phyloP scores from a whole-genome alignment of 2,888 invertebrate species.

The Toxonevra muliebris region DNA sequence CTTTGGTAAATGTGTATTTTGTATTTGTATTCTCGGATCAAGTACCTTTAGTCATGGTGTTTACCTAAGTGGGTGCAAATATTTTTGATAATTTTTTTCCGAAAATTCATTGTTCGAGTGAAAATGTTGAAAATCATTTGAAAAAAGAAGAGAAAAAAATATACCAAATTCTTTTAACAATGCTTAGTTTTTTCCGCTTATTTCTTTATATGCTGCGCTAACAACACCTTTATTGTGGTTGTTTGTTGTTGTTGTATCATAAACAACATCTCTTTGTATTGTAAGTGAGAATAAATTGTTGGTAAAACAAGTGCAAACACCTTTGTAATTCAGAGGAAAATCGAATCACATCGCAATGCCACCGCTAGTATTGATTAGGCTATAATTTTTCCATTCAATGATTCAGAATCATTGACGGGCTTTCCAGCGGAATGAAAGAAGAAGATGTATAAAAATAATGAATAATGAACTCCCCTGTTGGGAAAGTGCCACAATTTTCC shows the following conservation, averaged over 20 bases:
- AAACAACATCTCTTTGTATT: slow-evolving; percentile 1
- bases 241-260: slow-evolving; percentile 13
- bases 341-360: neutral
- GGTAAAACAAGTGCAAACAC: slow-evolving; percentile 61
- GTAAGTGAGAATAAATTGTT: slow-evolving; percentile 50
- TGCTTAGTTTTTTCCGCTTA: slow-evolving; percentile 10
- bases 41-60: slow-evolving; percentile 14
- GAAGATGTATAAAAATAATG: slow-evolving; percentile 21
- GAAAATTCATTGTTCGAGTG: slow-evolving; percentile 3
- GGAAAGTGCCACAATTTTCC: slow-evolving; percentile 26
- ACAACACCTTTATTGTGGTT: slow-evolving; percentile 30
- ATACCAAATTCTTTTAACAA: neutral
- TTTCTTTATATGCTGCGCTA: slow-evolving; percentile 16
- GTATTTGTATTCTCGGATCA: slow-evolving; percentile 2
- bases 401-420: slow-evolving; percentile 48
- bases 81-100: neutral
- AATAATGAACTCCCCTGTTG: no score
- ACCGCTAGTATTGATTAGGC: slow-evolving; percentile 53
- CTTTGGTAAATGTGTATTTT: no score
- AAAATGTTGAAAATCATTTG: neutral
- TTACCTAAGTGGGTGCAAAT: slow-evolving; percentile 19
- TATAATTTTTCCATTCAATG: slow-evolving; percentile 62
- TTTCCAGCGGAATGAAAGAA: slow-evolving; percentile 21
- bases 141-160: neutral
- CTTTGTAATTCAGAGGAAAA: slow-evolving; percentile 37